These are phyloP conservation scores for Bombus vancouverensis DNA, from an alignment of 1,140 invertebrate species.

Conservation along the genomic window DNA sequence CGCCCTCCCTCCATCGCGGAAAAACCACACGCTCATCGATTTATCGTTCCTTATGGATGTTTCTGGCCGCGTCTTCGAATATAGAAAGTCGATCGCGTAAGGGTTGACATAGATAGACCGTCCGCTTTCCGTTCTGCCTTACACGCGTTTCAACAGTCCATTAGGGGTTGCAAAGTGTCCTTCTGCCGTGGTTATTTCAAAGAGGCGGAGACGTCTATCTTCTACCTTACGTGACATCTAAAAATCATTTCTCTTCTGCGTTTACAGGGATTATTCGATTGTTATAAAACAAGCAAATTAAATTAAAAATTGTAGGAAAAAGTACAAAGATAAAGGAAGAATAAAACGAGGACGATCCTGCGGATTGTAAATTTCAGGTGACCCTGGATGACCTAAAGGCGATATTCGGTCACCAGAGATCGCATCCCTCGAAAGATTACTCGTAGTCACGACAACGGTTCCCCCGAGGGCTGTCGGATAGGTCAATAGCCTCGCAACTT, in stretches of 20 bases:
- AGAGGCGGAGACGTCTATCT: too few relatives aligned
- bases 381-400: constrained; percentile 33
- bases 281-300: too few relatives aligned
- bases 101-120: too few relatives aligned
- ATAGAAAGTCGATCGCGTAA: neutral
- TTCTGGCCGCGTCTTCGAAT: neutral
- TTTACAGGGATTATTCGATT: too few relatives aligned
- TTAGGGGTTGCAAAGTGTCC: too few relatives aligned
- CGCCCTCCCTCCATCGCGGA: neutral
- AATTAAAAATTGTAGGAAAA: too few relatives aligned
- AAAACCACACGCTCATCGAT: constrained; percentile 29
- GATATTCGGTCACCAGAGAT: constrained; percentile 1
- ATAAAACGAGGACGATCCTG: too few relatives aligned
- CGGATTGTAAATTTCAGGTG: neutral
- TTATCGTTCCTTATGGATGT: constrained; percentile 5
- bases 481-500: constrained; percentile 64
- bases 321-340: neutral
- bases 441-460: constrained; percentile 26
- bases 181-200: too few relatives aligned
- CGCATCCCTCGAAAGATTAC: constrained; percentile 53
- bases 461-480: constrained; percentile 41
- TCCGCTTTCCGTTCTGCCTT: too few relatives aligned
- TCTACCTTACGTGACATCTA: too few relatives aligned
- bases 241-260: too few relatives aligned
- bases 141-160: too few relatives aligned